Evolutionary conservation across 1,140 invertebrate species (phyloP).

Genomic region (Littorina saxatilis): DNA sequence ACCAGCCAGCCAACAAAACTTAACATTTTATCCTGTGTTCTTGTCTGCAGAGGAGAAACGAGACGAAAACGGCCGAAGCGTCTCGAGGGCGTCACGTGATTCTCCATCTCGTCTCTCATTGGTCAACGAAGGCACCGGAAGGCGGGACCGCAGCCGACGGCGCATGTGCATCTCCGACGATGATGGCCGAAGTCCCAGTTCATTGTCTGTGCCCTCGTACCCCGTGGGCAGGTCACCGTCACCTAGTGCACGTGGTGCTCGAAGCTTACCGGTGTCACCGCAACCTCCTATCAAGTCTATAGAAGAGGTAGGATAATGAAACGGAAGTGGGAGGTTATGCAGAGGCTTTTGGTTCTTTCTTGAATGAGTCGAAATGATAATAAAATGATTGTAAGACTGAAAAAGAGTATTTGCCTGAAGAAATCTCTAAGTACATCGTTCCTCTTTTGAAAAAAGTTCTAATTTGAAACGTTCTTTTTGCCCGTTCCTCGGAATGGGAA

Average conservation of each 20-base stretch:
- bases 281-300: conserved; percentile 46
- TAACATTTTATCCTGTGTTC: no score
- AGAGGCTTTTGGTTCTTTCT: neutral
- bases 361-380: no score
- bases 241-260: conserved; percentile 50
- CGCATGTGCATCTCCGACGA: conserved; percentile 36
- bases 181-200: conserved; percentile 49
- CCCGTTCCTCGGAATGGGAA: no score
- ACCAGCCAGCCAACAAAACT: no score
- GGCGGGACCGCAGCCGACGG: conserved; percentile 28
- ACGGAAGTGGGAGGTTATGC: no score
- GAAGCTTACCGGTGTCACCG: conserved; percentile 55
- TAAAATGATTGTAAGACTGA: no score
- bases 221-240: conserved; percentile 29
- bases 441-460: no score
- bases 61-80: conserved; percentile 20
- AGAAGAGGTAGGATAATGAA: conserved; percentile 51
- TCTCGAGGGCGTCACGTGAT: conserved; percentile 21
- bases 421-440: no score
- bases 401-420: no score
- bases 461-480: no score
- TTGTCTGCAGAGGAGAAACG: neutral
- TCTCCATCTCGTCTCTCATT: conserved; percentile 19
- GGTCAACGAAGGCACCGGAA: conserved; percentile 20
- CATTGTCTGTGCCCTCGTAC: conserved; percentile 45